Evolutionary conservation across 2,797 vertebrate genomes (phyloP), one percentile per base, ranked within the genome.

Genomic region (Saxicola maurus): DNA sequence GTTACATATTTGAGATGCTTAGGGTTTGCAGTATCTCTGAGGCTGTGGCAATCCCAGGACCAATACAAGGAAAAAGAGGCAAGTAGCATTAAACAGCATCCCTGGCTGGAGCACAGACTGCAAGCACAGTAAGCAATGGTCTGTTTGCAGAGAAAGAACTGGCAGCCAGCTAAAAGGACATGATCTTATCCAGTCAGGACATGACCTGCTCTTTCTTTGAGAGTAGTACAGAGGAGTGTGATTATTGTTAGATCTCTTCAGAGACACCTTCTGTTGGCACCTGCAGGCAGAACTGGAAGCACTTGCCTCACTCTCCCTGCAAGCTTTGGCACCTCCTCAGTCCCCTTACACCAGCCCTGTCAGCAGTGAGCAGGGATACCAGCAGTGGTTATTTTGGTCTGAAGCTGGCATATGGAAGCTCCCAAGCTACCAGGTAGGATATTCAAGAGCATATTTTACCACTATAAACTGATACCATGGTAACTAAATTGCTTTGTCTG

Each of bases 281-380:
- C 68, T 82, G 42, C 37, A 80, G 56, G 33, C 68, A 89, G 53
- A 73, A 37, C 13, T 4, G 4, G 67, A 77, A 90, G 35, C 3
- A 3, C 38, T 67, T 37, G 37, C 52, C 56, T 73, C 65, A 48
- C 28, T 53, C 69, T 71, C 42, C 42, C 25, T 27, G 57, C 33
- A 62, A 56, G 57, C n/a, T 11, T 10, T 57, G 37, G 31, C 9
- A 25, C 43, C 66, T 33, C 19, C 57, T 66, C 15, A 6, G 23
- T 27, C 5, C 19, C 55, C 19, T 3, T 10, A 9, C 0, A 1
- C 28, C 13, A 6, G 55, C 6, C 45, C 31, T 48, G 66, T 12
- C 31, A 55, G 74, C 40, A 52, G 31, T 0, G 0, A 40, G 45
- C 20, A 31, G 35, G 52, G 17, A 18, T 38, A 73, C 17, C 3